Conservation (phyloP, 2,797 vertebrate genomes). For the Lycodopsis pacificus region DNA sequence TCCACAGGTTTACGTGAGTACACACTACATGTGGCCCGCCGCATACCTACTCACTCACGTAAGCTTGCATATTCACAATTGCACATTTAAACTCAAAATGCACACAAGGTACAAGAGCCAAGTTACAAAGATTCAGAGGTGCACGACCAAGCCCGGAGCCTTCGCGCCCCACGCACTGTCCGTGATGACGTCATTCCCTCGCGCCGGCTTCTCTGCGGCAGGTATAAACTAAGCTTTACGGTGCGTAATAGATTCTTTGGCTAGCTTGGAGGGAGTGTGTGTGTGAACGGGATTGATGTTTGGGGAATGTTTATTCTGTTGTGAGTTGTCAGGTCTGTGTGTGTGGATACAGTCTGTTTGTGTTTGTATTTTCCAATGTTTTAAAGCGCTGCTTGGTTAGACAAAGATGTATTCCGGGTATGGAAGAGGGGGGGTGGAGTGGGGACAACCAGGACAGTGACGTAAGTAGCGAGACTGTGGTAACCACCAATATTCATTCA, state of each 20-base stretch:
- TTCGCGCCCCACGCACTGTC: too few species aligned
- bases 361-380: constrained; percentile 24
- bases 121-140: too few species aligned
- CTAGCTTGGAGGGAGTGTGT: constrained; percentile 21
- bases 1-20: background rate
- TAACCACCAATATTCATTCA: constrained; percentile 12
- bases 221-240: background rate
- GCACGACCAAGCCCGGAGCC: too few species aligned
- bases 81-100: background rate
- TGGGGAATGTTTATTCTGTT: constrained; percentile 30
- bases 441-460: constrained; percentile 29
- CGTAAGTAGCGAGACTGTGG: constrained; percentile 25
- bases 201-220: too few species aligned
- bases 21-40: background rate
- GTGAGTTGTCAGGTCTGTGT: constrained; percentile 29
- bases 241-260: constrained; percentile 43
- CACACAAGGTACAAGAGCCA: background rate
- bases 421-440: background rate
- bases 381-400: constrained; percentile 24
- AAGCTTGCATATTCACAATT: background rate
- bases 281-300: constrained; percentile 12
- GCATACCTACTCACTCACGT: background rate
- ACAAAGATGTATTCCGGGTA: constrained; percentile 8
- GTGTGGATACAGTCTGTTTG: constrained; percentile 1
- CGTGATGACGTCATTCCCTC: too few species aligned